Evolutionary conservation across 53 echinoderm and acorn worm genomes (phyloP).

Genomic region (Stichopus horrens): DNA sequence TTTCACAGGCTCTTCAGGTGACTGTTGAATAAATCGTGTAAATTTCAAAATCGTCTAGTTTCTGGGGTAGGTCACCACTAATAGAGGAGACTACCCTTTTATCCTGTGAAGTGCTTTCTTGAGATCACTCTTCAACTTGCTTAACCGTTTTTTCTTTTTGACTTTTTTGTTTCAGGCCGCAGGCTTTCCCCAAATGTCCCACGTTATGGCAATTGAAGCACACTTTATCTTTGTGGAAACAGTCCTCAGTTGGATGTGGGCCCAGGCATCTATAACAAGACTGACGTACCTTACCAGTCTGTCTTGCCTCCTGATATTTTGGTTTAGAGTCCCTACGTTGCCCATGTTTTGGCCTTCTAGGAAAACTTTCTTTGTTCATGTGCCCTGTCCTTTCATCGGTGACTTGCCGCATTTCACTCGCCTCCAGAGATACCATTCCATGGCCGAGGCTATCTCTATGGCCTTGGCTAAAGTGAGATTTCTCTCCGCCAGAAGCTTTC

Average conservation of each 20-base stretch:
- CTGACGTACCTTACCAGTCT: too few species aligned
- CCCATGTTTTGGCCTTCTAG: too few species aligned
- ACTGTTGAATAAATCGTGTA: neutral
- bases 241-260: too few species aligned
- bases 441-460: slow-evolving; percentile 13
- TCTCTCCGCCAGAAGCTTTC: slow-evolving; percentile 8
- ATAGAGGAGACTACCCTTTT: neutral
- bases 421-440: slow-evolving; percentile 41
- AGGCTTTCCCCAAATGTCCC: too few species aligned
- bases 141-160: too few species aligned
- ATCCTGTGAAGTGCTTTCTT: slow-evolving; percentile 7
- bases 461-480: slow-evolving; percentile 42
- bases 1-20: neutral
- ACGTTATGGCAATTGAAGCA: too few species aligned
- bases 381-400: too few species aligned
- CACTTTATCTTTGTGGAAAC: too few species aligned
- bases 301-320: neutral
- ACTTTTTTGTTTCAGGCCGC: too few species aligned
- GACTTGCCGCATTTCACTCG: neutral
- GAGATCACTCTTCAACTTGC: too few species aligned
- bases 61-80: neutral
- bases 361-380: too few species aligned
- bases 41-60: neutral
- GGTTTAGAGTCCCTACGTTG: neutral
- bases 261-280: too few species aligned